These are phyloP conservation scores for Acronicta psi DNA, from an alignment of 2,888 invertebrate species.

Conservation along the genomic window DNA sequence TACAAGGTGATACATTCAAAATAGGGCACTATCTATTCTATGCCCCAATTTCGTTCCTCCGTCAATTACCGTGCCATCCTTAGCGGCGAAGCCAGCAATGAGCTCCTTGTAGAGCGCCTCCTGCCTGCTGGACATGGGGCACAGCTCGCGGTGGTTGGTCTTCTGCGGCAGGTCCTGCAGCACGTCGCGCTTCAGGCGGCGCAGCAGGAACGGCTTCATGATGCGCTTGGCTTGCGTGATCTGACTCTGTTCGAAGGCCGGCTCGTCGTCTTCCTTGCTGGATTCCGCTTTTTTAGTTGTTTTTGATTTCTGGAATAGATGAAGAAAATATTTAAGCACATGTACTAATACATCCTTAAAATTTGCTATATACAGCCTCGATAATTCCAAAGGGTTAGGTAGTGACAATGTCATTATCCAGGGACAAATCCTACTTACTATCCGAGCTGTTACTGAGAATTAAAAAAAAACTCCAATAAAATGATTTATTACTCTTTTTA, in stretches of 20 bases:
- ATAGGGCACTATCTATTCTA: too few relatives aligned
- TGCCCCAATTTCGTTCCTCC: not conserved
- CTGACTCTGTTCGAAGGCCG: slow-evolving; percentile 96
- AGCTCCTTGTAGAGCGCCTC: slow-evolving; percentile 93
- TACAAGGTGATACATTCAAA: too few relatives aligned
- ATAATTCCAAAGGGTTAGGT: too few relatives aligned
- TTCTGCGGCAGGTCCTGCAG: slow-evolving; percentile 95
- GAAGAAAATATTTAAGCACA: not conserved
- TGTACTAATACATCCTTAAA: too few relatives aligned
- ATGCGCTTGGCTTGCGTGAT: slow-evolving; percentile 98
- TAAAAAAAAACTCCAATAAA: too few relatives aligned
- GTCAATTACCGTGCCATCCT: slow-evolving; percentile 87
- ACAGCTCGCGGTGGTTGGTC: slow-evolving; percentile 90
- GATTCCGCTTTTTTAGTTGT: slow-evolving; percentile 82
- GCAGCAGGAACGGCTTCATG: slow-evolving; percentile 98
- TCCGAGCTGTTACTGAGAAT: too few relatives aligned
- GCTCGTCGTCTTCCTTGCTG: slow-evolving; percentile 89
- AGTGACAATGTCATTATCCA: too few relatives aligned
- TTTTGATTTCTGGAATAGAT: slow-evolving; percentile 84
- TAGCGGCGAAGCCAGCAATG: slow-evolving; percentile 91
- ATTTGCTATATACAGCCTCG: too few relatives aligned
- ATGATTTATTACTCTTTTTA: too few relatives aligned
- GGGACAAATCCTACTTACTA: too few relatives aligned
- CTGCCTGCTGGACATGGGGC: slow-evolving; percentile 92
- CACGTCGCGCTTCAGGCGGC: slow-evolving; percentile 96